A percentile compares a stretch with the other conserved stretches of the same genome.
These are phyloP conservation scores for Astreopora myriophthalma DNA, from an alignment of 64 coral and sea anemone genomes.

Conservation along the genomic window DNA sequence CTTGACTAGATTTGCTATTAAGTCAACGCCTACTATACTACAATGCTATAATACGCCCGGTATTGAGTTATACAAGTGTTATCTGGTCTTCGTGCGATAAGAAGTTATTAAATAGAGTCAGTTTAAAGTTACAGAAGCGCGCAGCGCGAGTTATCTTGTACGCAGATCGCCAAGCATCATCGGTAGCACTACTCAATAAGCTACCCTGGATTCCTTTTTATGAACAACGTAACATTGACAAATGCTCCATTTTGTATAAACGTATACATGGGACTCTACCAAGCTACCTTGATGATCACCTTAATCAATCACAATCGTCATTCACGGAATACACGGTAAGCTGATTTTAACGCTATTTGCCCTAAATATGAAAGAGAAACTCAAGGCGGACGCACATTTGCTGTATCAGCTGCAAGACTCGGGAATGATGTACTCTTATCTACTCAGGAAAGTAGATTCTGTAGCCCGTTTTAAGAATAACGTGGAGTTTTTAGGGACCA, in stretches of 20 bases:
- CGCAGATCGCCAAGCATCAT: conserved; percentile 36
- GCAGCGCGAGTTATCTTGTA: conserved; percentile 63
- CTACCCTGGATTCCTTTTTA: conserved; percentile 65
- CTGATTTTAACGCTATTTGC: background rate
- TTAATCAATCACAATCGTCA: background rate
- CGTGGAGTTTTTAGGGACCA: background rate
- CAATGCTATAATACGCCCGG: conserved; percentile 27
- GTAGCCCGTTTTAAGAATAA: background rate
- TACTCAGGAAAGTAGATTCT: background rate
- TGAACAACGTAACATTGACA: conserved; percentile 44
- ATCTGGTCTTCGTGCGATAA: conserved; percentile 60
- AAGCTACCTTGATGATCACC: background rate
- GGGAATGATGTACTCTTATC: background rate
- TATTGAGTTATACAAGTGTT: conserved; percentile 38
- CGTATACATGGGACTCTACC: background rate
- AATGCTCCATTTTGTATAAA: conserved; percentile 54
- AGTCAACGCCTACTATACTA: conserved; percentile 1
- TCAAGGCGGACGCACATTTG: background rate
- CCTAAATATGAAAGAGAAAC: background rate
- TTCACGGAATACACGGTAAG: background rate
- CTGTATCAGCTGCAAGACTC: background rate
- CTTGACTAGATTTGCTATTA: no score
- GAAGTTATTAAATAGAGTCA: conserved; percentile 58
- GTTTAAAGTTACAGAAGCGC: conserved; percentile 56
- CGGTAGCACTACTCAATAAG: conserved; percentile 45